Percentiles rank a stretch among this genome's conserved stretches.
Evolutionary conservation across 2,113 vertebrate species (phyloP).

Genomic region (Chloebia gouldiae): DNA sequence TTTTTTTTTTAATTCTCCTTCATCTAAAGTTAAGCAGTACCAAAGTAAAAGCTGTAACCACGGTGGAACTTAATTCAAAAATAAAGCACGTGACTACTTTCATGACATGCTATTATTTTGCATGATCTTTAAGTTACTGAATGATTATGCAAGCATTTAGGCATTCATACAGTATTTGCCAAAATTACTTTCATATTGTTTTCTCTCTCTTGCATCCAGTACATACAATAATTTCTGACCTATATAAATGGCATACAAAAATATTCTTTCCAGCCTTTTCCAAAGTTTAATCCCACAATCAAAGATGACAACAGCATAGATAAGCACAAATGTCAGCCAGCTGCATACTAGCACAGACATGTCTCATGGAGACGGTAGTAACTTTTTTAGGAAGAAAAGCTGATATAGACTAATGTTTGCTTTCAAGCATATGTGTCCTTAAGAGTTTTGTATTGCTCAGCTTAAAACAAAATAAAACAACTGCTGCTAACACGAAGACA

Average conservation of each 20-base stretch:
- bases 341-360: constrained; percentile 8
- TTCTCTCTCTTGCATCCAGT: not conserved
- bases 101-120: not conserved
- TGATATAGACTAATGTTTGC: not conserved
- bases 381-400: not conserved
- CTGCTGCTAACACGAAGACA: constrained; percentile 7
- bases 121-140: not conserved
- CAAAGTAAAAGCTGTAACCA: not conserved
- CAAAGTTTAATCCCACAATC: constrained; percentile 53
- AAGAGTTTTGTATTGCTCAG: not conserved
- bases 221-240: not conserved
- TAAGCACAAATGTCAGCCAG: constrained; percentile 51
- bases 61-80: not conserved
- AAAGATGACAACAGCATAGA: constrained; percentile 31
- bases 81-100: not conserved
- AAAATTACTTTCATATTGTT: not conserved
- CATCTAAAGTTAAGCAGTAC: not conserved
- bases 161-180: not conserved
- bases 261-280: not conserved
- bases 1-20: not conserved
- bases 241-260: not conserved
- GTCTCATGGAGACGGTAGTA: constrained; percentile 23
- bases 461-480: not conserved
- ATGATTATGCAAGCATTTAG: not conserved
- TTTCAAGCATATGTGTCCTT: not conserved